These are phyloP conservation scores for Syrrhaptes paradoxus DNA, from an alignment of 2,113 vertebrate species.

Conservation along the genomic window DNA sequence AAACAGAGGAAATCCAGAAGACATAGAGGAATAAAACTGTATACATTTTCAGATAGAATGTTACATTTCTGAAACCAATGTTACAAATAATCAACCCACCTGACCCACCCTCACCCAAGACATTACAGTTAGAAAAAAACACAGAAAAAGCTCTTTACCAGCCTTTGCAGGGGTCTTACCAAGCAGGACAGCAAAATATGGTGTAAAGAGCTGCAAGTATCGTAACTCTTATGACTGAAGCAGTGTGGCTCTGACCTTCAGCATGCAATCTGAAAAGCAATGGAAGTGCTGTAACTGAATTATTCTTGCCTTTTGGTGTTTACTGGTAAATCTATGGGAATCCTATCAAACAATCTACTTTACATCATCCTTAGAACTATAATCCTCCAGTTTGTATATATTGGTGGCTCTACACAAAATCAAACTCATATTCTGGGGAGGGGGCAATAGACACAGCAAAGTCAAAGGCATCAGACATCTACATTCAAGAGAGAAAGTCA, in stretches of 20 bases:
- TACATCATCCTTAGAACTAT: neutral
- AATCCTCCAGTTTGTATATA: neutral
- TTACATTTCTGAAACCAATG: neutral
- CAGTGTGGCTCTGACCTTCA: neutral
- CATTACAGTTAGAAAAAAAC: neutral
- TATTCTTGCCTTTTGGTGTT: neutral
- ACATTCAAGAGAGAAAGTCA: neutral
- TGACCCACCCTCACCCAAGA: neutral
- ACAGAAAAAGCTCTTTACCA: neutral
- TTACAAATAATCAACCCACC: neutral
- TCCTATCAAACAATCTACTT: neutral
- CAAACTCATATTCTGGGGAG: neutral
- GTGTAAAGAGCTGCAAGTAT: neutral
- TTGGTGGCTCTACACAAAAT: neutral
- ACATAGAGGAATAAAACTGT: neutral
- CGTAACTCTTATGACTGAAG: neutral
- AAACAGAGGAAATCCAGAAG: conserved; percentile 44
- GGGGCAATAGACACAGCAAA: neutral
- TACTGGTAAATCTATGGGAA: neutral
- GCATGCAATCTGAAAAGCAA: neutral
- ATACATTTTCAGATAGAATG: neutral
- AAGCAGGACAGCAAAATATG: neutral
- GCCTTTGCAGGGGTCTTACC: neutral
- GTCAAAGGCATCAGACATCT: neutral
- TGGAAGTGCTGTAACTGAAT: neutral